These are phyloP conservation scores for Petroica traversi DNA, from an alignment of 2,113 vertebrate genomes.

Conservation along the genomic window DNA sequence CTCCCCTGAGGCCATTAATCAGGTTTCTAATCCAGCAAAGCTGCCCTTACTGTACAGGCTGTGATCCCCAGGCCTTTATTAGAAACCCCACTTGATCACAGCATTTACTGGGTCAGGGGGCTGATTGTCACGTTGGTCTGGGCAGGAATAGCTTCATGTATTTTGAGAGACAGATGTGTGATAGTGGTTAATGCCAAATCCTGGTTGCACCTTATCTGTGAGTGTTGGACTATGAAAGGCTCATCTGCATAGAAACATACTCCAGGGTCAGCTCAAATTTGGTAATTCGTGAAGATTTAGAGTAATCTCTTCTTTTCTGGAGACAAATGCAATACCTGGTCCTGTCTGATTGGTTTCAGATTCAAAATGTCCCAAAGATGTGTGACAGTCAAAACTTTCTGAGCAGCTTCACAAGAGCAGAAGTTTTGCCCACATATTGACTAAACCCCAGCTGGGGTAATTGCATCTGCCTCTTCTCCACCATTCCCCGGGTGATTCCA, in stretches of 20 bases:
- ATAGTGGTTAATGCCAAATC: background rate
- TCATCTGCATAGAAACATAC: background rate
- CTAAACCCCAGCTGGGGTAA: background rate
- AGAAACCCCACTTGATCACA: background rate
- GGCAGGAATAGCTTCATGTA: background rate
- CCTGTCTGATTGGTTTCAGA: background rate
- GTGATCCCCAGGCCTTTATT: background rate
- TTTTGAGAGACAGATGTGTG: background rate
- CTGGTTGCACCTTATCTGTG: background rate
- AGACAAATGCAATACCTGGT: background rate
- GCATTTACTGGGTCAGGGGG: background rate
- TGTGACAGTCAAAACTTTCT: background rate
- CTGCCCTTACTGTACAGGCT: background rate
- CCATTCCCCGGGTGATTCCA: background rate
- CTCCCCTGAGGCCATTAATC: background rate
- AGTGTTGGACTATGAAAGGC: rapidly evolving
- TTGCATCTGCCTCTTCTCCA: background rate
- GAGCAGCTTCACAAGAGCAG: background rate
- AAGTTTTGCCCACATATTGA: background rate
- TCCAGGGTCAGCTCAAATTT: rapidly evolving
- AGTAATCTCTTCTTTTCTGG: background rate
- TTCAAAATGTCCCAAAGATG: background rate
- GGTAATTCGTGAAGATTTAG: background rate
- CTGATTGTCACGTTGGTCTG: background rate
- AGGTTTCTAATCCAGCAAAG: constrained; percentile 41